phyloP scores from a whole-genome alignment of 2,888 invertebrate genomes.

The Drosophila phalerata region DNA sequence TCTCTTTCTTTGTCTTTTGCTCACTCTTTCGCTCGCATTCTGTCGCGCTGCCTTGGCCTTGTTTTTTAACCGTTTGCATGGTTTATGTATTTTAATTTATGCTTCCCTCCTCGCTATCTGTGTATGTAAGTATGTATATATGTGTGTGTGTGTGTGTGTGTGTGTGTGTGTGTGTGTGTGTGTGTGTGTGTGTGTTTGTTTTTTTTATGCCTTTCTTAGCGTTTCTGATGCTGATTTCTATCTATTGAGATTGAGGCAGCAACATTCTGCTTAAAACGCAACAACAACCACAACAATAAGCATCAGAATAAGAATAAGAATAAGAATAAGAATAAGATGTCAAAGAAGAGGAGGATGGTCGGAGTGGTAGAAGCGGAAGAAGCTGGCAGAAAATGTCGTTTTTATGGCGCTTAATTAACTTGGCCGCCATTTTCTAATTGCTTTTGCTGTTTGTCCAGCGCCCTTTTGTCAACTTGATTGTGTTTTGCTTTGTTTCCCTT shows the following conservation, averaged over 20 bases:
- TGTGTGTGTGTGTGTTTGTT: not conserved
- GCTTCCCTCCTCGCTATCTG: slow-evolving; percentile 47
- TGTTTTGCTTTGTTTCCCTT: slow-evolving; percentile 35
- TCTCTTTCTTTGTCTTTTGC: not conserved
- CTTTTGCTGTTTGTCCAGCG: slow-evolving; percentile 69
- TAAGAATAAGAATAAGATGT: slow-evolving; percentile 24
- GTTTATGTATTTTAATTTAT: slow-evolving; percentile 80
- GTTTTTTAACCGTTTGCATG: slow-evolving; percentile 74
- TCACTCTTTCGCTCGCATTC: not conserved
- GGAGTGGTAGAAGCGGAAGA: not conserved
- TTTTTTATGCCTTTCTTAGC: slow-evolving; percentile 57
- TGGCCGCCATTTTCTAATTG: slow-evolving; percentile 76
- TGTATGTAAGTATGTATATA: no score
- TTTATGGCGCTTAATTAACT: slow-evolving; percentile 80
- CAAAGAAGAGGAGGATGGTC: not conserved
- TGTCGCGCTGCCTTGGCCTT: slow-evolving; percentile 49
- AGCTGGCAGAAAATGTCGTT: slow-evolving; percentile 61
- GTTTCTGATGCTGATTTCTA: slow-evolving; percentile 70
- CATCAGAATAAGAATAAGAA: slow-evolving; percentile 28
- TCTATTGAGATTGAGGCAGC: slow-evolving; percentile 75
- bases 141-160: not conserved
- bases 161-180: slow-evolving; percentile 4
- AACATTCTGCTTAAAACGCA: slow-evolving; percentile 63
- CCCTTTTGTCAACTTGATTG: slow-evolving; percentile 68
- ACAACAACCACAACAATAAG: slow-evolving; percentile 26